These are phyloP conservation scores for Amphimallon solstitiale DNA, from an alignment of 2,888 invertebrate species.

Conservation along the genomic window DNA sequence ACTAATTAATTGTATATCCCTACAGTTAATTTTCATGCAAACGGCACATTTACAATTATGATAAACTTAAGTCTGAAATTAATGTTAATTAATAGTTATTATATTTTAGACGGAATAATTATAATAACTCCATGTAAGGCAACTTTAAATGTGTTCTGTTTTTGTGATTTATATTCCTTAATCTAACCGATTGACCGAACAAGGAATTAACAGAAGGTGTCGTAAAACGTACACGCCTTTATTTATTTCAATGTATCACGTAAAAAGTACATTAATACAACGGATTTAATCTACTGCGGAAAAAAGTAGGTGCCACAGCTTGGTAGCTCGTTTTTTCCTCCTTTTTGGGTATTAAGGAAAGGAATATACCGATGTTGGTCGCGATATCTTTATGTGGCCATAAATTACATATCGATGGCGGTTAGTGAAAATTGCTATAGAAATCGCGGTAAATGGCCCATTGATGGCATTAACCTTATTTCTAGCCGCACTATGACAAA, in stretches of 20 bases:
- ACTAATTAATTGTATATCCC: too few relatives aligned
- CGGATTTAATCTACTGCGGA: slow-evolving; percentile 3
- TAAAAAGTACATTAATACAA: slow-evolving; percentile 13
- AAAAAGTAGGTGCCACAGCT: slow-evolving; percentile 10
- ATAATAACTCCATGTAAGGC: too few relatives aligned
- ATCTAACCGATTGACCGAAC: neutral
- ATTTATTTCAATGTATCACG: slow-evolving; percentile 3
- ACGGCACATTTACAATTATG: too few relatives aligned
- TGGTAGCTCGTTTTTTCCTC: neutral
- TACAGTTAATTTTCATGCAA: too few relatives aligned
- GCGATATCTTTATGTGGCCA: slow-evolving; percentile 40
- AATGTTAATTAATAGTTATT: too few relatives aligned
- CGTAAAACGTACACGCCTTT: neutral
- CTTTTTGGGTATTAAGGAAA: slow-evolving; percentile 7
- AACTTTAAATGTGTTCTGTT: too few relatives aligned
- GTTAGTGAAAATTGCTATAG: slow-evolving; percentile 43
- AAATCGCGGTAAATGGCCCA: slow-evolving; percentile 40
- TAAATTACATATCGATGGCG: slow-evolving; percentile 44
- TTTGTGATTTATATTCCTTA: slow-evolving; percentile 1
- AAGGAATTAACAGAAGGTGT: slow-evolving; percentile 13
- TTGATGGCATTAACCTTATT: slow-evolving; percentile 63
- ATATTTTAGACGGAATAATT: too few relatives aligned
- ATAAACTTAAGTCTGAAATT: too few relatives aligned
- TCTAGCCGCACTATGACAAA: slow-evolving; percentile 60
- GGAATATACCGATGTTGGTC: neutral